Evolutionary conservation across 2,113 vertebrate species (phyloP), one percentile per base, ranked within the genome.

Genomic region (Rhinolophus sinicus): DNA sequence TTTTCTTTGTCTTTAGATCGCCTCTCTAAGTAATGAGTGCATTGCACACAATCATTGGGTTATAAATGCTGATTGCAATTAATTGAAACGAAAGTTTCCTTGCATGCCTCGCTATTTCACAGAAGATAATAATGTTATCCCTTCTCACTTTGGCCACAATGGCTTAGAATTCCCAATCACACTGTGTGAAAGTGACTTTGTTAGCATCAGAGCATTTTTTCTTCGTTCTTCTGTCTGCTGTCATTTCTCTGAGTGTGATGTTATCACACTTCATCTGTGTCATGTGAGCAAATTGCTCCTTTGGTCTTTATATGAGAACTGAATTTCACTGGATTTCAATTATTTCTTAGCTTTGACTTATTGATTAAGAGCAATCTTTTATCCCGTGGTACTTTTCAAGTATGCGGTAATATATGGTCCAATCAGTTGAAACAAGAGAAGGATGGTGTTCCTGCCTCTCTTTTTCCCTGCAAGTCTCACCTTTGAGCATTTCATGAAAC

Each of bases 271-370:
- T 93, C 24, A 8, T 90, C 82, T 84, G 78, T 65, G 58, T 54
- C 69, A 47, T 40, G 86, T 83, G 87, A 86, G 75, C 69, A 92
- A 87, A 89, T 90, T 96, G 35, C 10, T 62, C 62, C 52, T 97
- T 97, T 97, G 65, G 70, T 54, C 87, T 96, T 96, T 40, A 28
- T 72, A 56, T 67, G 65, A 85, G 76, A 82, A 54, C 52, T 22
- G 30, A 83, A 62, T 76, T 73, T 96, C 70, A n/a, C 18, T 92
- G 73, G 81, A 73, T 65, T 95, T 84, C n/a, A 77, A 82, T 96
- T 35, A 92, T 88, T 77, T 73, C 64, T 90, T 54, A 30, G 52
- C 60, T 97, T 95, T 96, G 90, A 93, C 90, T 90, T 89, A 88
- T 93, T 95, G 77, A 86, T 82, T 73, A 65, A 81, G 77, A 85